Base-by-base conservation (phyloP, 2,113 vertebrate species). In the Colius striatus region DNA sequence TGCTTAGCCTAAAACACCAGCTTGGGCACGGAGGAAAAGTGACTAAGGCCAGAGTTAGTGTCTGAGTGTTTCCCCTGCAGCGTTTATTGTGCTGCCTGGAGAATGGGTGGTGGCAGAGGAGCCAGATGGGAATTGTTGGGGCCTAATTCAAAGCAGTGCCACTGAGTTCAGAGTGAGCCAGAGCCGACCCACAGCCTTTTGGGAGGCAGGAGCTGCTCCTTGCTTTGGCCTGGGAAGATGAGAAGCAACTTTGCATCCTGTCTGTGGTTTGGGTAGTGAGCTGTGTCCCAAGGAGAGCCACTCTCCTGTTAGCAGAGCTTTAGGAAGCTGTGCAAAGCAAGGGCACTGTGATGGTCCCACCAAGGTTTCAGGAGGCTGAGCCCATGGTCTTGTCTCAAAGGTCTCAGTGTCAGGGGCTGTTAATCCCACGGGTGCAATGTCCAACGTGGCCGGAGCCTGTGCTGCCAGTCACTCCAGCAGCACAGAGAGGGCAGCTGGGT, bases 281-380 rank as follows among this genome's bases (percentile, higher is more conserved):
- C 50, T 0, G 23, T 8, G 48, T 54, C 60, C 67, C 5, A 3
- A 34, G 75, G 66, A 68, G 11, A 50, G 74, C n/a, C 25, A 4
- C 1, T 8, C 41, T 81, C 22, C 41, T 2, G 30, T 16, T 18
- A 16, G 82, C 27, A 38, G 7, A 3, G 34, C 7, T 3, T 68
- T 2, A 9, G 0, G 8, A 32, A 53, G 61, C 34, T 21, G n/a
- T 2, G 78, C 41, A 6, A 6, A 65, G 76, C 11, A 36, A 55
- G 38, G 21, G 23, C n/a, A 27, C 4, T 1, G 2, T 0, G 3
- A 48, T 4, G 2, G 20, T 27, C 43, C 57, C 1, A 1, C 0
- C 1, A 4, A 7, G 58, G 38, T n/a, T n/a, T 55, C 4, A 2
- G 58, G 85, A 57, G 68, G 27, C 19, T 5, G 38, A 75, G 26